Base-by-base conservation (phyloP, 2,888 invertebrate genomes). In the Agonopterix heracliana region DNA sequence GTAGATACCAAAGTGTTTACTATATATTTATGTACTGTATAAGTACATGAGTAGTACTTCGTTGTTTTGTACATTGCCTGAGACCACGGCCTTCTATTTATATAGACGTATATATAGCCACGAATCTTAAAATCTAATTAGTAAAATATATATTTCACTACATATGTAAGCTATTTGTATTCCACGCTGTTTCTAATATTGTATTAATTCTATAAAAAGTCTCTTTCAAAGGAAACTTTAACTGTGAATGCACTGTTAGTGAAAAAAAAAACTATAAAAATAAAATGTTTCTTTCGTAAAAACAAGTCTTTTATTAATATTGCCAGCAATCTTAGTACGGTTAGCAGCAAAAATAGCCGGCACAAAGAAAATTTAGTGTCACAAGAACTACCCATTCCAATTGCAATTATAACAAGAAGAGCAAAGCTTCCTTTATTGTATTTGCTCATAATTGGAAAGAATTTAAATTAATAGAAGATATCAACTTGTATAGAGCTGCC, bases 11-110 rank as follows among this genome's bases (percentile, higher is more conserved):
- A 12, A 41, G 40, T 10, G 7, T 40, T 11, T 40, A 40, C 12
- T 40, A 40, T 40, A 10, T n/a, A n/a, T 40, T 40, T 12, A 43
- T 43, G 10, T 43, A 44, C 45, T 44, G 13, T 45, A 13, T 36
- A 36, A 11, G 40, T 13, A 40, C 14, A 17, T 17, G 10, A 17
- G 17, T 46, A 46, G 14, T 48, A 46, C 47, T 50, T 47, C 50
- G 49, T 56, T 64, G 50, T 61, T 65, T 61, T 61, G 54, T 53
- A 58, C 57, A 59, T 66, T 53, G 81, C 81, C 75, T 81, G 76
- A 70, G 64, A 69, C 59, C 78, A 80, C 80, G 79, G 84, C 84
- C 85, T 85, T 84, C 78, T 76, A 55, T 44, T 59, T 54, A 54
- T 47, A 64, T 63, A 73, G 67, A 59, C 41, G 41, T 41, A 41